phyloP scores from a whole-genome alignment of 2,888 invertebrate species.

The Athalia rosae region DNA sequence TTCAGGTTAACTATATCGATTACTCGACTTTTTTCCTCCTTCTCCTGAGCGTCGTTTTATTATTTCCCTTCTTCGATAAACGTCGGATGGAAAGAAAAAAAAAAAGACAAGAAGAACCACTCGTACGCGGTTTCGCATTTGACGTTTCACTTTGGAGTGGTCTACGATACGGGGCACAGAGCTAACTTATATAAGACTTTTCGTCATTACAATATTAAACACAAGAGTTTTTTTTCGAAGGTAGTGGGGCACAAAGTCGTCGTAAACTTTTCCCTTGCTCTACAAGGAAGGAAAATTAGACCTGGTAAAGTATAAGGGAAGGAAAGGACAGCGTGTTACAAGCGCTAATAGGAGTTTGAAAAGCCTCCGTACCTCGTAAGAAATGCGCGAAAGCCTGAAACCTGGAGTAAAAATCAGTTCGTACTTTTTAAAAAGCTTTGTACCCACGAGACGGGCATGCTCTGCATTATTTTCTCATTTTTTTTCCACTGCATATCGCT shows the following conservation, averaged over 20 bases:
- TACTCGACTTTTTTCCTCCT: background rate
- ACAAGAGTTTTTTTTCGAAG: conserved; percentile 38
- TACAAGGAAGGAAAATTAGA: conserved; percentile 16
- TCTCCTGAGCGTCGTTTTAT: background rate
- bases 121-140: background rate
- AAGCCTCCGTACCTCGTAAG: conserved; percentile 6
- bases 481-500: background rate
- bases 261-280: conserved; percentile 12
- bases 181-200: conserved; percentile 48
- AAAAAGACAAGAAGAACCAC: background rate
- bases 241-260: conserved; percentile 21
- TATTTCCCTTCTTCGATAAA: background rate
- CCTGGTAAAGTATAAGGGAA: conserved; percentile 8
- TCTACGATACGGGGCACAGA: background rate
- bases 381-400: background rate
- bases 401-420: conserved; percentile 30
- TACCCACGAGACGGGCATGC: too few relatives aligned
- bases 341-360: conserved; percentile 45
- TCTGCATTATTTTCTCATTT: too few relatives aligned
- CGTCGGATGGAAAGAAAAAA: conserved; percentile 5
- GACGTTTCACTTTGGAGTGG: conserved; percentile 35
- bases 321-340: conserved; percentile 37
- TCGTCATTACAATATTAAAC: conserved; percentile 53
- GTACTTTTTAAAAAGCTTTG: background rate
- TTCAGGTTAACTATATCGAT: background rate